Percentiles rank a stretch among this genome's conserved stretches.
These are phyloP conservation scores for Drosophila anomalipes DNA, from an alignment of 2,888 invertebrate species.

Conservation along the genomic window DNA sequence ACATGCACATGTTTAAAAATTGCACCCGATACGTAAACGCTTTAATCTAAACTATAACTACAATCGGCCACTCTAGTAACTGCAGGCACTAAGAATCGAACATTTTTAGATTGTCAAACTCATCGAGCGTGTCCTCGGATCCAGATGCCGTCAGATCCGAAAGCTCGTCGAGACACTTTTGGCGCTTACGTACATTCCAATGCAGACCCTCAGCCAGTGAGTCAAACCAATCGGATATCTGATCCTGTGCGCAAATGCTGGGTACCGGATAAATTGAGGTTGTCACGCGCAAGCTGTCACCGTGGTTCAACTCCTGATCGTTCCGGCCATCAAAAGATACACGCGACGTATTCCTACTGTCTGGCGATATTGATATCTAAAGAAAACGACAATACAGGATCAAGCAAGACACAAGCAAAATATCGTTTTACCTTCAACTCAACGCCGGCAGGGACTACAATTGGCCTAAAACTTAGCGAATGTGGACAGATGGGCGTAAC, in stretches of 20 bases:
- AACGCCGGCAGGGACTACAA: conserved; percentile 98
- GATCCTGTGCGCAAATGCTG: conserved; percentile 97
- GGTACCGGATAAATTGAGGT: conserved; percentile 98
- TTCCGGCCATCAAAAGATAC: conserved; percentile 98
- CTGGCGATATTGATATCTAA: conserved; percentile 94
- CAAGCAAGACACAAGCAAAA: conserved; percentile 88
- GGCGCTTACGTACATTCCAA: conserved; percentile 98
- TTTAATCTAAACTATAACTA: conserved; percentile 50
- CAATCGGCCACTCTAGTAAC: conserved; percentile 96
- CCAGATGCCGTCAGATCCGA: conserved; percentile 88
- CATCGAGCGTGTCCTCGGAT: conserved; percentile 93
- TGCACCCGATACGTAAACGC: conserved; percentile 51
- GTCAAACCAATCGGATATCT: conserved; percentile 99
- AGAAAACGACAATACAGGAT: background rate
- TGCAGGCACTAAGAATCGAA: conserved; percentile 86
- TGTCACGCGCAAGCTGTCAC: conserved; percentile 97
- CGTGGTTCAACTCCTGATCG: conserved; percentile 96
- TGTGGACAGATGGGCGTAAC: conserved; percentile 99
- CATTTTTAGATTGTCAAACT: conserved; percentile 87
- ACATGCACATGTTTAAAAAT: conserved; percentile 43
- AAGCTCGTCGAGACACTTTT: conserved; percentile 92
- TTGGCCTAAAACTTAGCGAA: conserved; percentile 97
- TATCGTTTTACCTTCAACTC: conserved; percentile 92
- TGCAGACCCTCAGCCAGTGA: conserved; percentile 97
- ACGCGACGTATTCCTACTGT: conserved; percentile 97